A percentile compares a stretch with the other conserved stretches of the same genome.
Evolutionary conservation across 2,113 vertebrate species (phyloP).

Genomic region (Leptosomus discolor): DNA sequence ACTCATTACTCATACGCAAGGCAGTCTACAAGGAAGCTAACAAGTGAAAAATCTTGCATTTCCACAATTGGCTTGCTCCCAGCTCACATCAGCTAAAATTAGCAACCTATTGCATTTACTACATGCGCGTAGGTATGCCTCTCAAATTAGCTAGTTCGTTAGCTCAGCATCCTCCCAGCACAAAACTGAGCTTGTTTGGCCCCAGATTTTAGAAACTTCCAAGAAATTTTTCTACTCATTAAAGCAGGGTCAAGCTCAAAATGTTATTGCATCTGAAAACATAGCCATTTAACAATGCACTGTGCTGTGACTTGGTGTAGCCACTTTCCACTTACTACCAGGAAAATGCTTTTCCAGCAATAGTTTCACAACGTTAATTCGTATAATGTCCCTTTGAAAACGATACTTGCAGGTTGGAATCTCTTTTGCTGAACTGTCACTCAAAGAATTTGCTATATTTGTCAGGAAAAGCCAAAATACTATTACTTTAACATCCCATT

Average conservation of each 20-base stretch:
- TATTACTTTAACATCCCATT: not conserved
- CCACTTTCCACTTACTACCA: not conserved
- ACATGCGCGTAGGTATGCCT: not conserved
- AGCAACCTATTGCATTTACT: constrained; percentile 9
- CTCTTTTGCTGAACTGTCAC: not conserved
- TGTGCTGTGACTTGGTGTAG: not conserved
- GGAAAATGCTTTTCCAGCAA: not conserved
- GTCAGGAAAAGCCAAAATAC: constrained; percentile 42
- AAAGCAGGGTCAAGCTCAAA: not conserved
- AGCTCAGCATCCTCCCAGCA: constrained; percentile 8
- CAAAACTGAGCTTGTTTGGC: not conserved
- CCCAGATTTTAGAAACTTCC: not conserved
- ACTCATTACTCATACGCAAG: not conserved
- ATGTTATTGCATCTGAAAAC: not conserved
- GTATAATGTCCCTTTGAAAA: constrained; percentile 2
- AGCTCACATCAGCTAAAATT: constrained; percentile 31
- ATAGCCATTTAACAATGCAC: not conserved
- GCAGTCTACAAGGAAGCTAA: not conserved
- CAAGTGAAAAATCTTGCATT: not conserved
- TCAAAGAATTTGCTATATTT: not conserved
- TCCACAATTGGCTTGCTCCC: not conserved
- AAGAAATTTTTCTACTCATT: not conserved
- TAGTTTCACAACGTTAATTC: not conserved
- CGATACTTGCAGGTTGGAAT: not conserved
- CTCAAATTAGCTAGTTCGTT: not conserved